Evolutionary conservation across 1,140 invertebrate species (phyloP), one percentile per base, ranked within the genome.

Genomic region (Sinonovacula constricta): DNA sequence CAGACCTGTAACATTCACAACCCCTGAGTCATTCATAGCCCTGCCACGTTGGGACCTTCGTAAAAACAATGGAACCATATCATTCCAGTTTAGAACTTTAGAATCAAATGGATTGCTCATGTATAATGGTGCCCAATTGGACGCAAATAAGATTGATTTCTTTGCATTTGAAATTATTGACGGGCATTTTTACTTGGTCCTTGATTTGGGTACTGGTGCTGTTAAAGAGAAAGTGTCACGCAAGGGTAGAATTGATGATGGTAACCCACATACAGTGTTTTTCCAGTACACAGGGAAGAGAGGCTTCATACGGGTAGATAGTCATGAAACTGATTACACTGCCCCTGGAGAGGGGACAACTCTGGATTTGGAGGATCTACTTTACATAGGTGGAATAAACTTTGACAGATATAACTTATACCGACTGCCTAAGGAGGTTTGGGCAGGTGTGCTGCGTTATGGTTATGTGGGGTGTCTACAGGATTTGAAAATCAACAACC

Each of bases 401-500:
- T 81, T 84, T 75, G 68, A 89, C 83, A 59, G 83, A 59, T 66
- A 86, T 81, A 57, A 87, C 28, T 49, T 75, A 34, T 93, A 94
- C 0, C 93, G 94, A 0, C 95, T 95, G 31, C 97, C 97, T 2
- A 93, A 95, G 2, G 95, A 95, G 33, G 90, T 99, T 45, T 99
- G 98, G 97, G 96, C 96, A 3, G 97, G 95, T 0, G 94, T 95
- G 5, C 91, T 99, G 28, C 93, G 95, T 66, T 94, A 96, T 85
- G 98, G 98, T 15, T 99, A 96, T 87, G 96, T 99, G 1, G 98
- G 98, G 2, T 99, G 98, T 90, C 93, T 99, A 87, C 94, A 97
- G 85, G 97, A 99, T 90, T 92, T 99, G 81, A 94, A 96, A 80
- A 93, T 99, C 85, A 98, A 98, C 91, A 96, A 96, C n/a, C 95